Evolutionary conservation across 2,797 vertebrate genomes (phyloP), one percentile per base, ranked within the genome.

Genomic region (Sebastes reedi): DNA sequence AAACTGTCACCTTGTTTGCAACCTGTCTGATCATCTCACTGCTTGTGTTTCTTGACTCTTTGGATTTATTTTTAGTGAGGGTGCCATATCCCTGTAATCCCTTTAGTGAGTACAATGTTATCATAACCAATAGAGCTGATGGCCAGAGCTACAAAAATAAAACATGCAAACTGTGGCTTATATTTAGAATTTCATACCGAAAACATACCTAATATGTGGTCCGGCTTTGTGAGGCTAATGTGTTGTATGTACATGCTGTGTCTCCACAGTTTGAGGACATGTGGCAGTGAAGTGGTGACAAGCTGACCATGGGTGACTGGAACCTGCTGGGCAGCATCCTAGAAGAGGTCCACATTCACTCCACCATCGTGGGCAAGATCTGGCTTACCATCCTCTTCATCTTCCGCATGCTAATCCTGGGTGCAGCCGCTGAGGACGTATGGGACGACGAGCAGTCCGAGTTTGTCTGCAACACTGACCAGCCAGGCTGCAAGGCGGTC

Each of bases 311-410:
- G 97, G 97, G 98, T 81, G 97, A 99, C 89, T 99, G 98, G 98
- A 99, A 98, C 93, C 94, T 99, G 89, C 82, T 99, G 91, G 97
- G 97, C 89, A 96, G 97, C 90, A 96, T 99, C 93, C 94, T 99
- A 81, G 97, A 99, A 91, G 97, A 99, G 94, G 98, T 98, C 79
- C 97, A 99, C 87, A 96, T 97, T 84, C 97, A 99, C 88, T 99
- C 97, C 80, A 98, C 98, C 59, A 97, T 97, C 0, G 96, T 99
- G 86, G 97, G 98, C 68, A 98, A 99, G 95, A 98, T 98, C 87
- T 99, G 97, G 98, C 96, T 99, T 24, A 98, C 97, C 9, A 97
- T 98, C 82, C 96, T 99, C 68, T 99, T 99, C 91, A 97, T 98
- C 89, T 99, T 99, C 85, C 95, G 97, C 56, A 99, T 99, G 97